These are phyloP conservation scores for Molossus alvarezi DNA, from an alignment of 2,797 vertebrate species.

Conservation along the genomic window DNA sequence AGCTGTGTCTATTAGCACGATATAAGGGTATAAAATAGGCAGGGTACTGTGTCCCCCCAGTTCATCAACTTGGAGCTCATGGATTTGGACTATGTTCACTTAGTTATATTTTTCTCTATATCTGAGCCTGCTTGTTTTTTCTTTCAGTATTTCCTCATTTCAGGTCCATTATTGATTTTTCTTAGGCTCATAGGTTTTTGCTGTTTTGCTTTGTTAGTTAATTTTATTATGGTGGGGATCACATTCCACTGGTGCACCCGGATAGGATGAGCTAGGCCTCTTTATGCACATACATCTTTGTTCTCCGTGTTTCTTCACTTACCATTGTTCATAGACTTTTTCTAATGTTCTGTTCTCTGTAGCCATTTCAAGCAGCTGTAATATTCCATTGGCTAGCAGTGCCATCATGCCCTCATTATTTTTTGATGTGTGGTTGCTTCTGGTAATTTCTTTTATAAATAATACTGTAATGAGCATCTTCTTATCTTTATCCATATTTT, in stretches of 20 bases:
- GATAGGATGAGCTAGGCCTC: neutral
- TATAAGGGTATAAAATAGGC: neutral
- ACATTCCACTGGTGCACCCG: neutral
- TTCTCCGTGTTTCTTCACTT: neutral
- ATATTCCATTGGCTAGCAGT: neutral
- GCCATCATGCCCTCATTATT: neutral
- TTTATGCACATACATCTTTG: neutral
- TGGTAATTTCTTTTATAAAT: conserved; percentile 17
- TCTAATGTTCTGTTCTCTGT: neutral
- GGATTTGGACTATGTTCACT: neutral
- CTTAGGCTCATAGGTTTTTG: neutral
- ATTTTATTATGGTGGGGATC: neutral
- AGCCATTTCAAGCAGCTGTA: conserved; percentile 13
- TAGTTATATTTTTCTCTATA: neutral
- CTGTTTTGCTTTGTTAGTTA: conserved; percentile 23
- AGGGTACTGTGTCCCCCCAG: neutral
- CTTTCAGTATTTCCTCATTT: neutral
- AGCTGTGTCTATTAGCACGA: neutral
- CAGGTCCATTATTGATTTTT: neutral
- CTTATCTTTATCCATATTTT: neutral
- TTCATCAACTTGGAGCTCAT: neutral
- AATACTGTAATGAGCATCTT: conserved; percentile 7
- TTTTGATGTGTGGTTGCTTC: conserved; percentile 18
- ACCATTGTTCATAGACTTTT: neutral
- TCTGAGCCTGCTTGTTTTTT: conserved; percentile 33